Base-by-base conservation (phyloP, 2,888 invertebrate genomes). In the Melitaea athalia region DNA sequence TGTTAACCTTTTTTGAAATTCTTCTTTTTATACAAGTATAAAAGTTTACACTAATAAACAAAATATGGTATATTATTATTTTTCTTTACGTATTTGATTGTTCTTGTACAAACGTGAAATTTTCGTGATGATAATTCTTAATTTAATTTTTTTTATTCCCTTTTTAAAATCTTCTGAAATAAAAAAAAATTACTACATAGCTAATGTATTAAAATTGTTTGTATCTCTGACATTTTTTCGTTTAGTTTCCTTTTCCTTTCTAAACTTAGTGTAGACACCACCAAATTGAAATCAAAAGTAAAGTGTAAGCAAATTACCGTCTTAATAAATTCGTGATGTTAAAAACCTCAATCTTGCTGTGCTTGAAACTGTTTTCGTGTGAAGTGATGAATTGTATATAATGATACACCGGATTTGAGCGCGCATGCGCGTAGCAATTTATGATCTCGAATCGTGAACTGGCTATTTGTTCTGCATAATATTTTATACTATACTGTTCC, bases 381-480 rank as follows among this genome's bases (percentile, higher is more conserved):
- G 68, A 67, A 69, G 67, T 70, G 76, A 81, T 81, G 79, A 81
- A 83, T 80, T 76, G 77, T 77, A 73, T 70, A 72, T 77, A 78
- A 75, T 71, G 63, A 69, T 74, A 75, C 70, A 75, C 68, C 72
- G 69, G 69, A 65, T 70, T 68, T 55, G 64, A 69, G 72, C 68
- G 75, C 73, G 77, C 72, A 64, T 73, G 75, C 74, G 75, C 76
- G 69, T 43, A n/a, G 68, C 72, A 72, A 79, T 80, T 81, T 79
- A 77, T 73, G 64, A 70, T 62, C 63, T 64, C 70, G 72, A 70
- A 74, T 85, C 87, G 86, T 87, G 87, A 82, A 78, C 71, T 24
- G 72, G 76, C 78, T 76, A 83, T 87, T 86, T 81, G 79, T 77
- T 74, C 75, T 74, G 76, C 71, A 69, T 76, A 74, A 67, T 74